Evolutionary conservation across 2,113 vertebrate genomes (phyloP), one percentile per base, ranked within the genome.

Genomic region (Thomomys bottae): DNA sequence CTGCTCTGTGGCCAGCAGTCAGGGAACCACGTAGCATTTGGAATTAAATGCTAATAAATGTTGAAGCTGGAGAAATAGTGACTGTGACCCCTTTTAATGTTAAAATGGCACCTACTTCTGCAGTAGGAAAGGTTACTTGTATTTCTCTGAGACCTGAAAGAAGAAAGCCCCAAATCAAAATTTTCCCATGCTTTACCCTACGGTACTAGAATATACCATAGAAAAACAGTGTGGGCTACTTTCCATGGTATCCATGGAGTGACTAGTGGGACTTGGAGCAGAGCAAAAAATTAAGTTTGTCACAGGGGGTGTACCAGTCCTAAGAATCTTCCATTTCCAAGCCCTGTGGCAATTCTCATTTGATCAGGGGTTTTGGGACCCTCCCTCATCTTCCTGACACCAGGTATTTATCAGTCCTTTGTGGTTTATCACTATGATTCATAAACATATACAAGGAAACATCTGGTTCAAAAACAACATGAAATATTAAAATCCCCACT

Each of bases 31-130:
- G 2, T 84, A 14, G 73, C 34, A 2, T 84, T 36, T 93, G 80
- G 45, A 80, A 42, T 64, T 54, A 85, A 88, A 32, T 81, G 36
- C 2, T 66, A 64, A 45, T 72, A 80, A 90, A 9, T 82, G 20
- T 38, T 34, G 36, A 71, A 59, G 49, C 49, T 36, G 68, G 71
- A 8, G 54, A 17, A 64, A 32, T 7, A 32, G 59, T 10, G 11
- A 86, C 18, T 11, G 20, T 54, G 36, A 70, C 40, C 36, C 7
- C 91, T 84, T 32, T 87, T 54, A 54, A 24, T 11, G 3, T 57
- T 83, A 9, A 42, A n/a, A 17, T 67, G 57, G 7, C 14, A 87
- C 9, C 68, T 86, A 23, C 68, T 81, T 91, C n/a, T 89, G 21
- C 5, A 85, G 59, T 59, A 26, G 57, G 72, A 64, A 71, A 28